These are phyloP conservation scores for Steromphala cineraria DNA, from an alignment of 2,888 invertebrate species.

Conservation along the genomic window DNA sequence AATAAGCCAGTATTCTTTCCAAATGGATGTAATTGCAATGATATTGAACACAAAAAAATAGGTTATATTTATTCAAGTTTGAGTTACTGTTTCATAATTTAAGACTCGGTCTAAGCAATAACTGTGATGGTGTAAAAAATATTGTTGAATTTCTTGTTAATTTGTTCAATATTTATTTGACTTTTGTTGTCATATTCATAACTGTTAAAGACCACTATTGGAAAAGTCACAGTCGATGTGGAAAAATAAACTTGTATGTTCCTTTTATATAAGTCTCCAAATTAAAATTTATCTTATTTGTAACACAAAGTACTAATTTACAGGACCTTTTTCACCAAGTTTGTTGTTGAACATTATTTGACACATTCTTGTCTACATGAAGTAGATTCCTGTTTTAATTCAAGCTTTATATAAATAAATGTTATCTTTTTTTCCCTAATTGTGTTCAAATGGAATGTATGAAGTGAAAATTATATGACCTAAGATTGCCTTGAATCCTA, in stretches of 20 bases:
- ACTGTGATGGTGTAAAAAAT: constrained; percentile 3
- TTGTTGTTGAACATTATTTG: too few relatives aligned
- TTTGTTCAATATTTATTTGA: too few relatives aligned
- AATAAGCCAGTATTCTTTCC: background rate
- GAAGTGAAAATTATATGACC: background rate
- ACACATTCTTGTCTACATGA: too few relatives aligned
- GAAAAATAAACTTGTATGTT: too few relatives aligned
- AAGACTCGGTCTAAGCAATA: background rate
- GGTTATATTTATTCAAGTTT: background rate
- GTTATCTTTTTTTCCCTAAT: background rate
- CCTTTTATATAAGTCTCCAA: too few relatives aligned
- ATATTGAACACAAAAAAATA: too few relatives aligned
- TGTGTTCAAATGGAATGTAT: background rate
- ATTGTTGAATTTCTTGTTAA: constrained; percentile 2
- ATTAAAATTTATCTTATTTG: background rate
- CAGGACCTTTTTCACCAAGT: too few relatives aligned
- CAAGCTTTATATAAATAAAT: background rate
- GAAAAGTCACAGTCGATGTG: background rate
- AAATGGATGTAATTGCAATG: too few relatives aligned
- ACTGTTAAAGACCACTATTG: background rate
- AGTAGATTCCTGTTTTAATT: too few relatives aligned
- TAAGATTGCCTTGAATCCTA: background rate
- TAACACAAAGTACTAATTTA: too few relatives aligned
- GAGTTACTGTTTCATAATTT: background rate
- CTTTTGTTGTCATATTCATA: background rate